Percentiles rank a stretch among this genome's conserved stretches.
These are phyloP conservation scores for Philhelius pedissequus DNA, from an alignment of 2,888 invertebrate genomes.

Conservation along the genomic window DNA sequence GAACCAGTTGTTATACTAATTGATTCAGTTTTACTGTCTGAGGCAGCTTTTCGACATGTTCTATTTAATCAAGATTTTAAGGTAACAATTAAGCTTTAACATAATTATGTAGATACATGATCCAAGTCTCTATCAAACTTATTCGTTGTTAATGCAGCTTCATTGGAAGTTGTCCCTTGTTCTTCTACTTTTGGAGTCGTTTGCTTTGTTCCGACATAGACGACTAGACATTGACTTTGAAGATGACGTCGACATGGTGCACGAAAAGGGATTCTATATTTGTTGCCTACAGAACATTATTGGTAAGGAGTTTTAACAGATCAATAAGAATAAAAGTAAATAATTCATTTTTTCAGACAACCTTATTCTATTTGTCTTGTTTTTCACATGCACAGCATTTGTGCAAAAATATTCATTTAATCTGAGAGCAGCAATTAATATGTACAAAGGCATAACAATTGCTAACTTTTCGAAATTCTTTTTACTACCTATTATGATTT, in stretches of 20 bases:
- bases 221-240: conserved; percentile 69
- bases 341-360: conserved; percentile 28
- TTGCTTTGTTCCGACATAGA: conserved; percentile 83
- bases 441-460: conserved; percentile 82
- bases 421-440: conserved; percentile 66
- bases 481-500: conserved; percentile 83
- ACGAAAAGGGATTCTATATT: conserved; percentile 82
- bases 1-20: conserved; percentile 93
- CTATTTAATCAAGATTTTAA: conserved; percentile 89
- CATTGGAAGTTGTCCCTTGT: conserved; percentile 90
- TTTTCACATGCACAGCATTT: conserved; percentile 20
- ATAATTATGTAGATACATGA: too few relatives aligned
- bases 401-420: not conserved
- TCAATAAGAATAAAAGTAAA: not conserved
- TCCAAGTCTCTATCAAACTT: too few relatives aligned
- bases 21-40: conserved; percentile 89
- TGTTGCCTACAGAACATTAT: conserved; percentile 80
- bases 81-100: conserved; percentile 81
- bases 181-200: conserved; percentile 89
- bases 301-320: conserved; percentile 70
- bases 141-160: conserved; percentile 78
- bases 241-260: conserved; percentile 79
- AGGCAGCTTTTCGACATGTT: conserved; percentile 91
- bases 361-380: conserved; percentile 25
- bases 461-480: conserved; percentile 82